A percentile compares a stretch with the other conserved stretches of the same genome.
Evolutionary conservation across 2,888 invertebrate genomes (phyloP).

Genomic region (Melipona bicolor): DNA sequence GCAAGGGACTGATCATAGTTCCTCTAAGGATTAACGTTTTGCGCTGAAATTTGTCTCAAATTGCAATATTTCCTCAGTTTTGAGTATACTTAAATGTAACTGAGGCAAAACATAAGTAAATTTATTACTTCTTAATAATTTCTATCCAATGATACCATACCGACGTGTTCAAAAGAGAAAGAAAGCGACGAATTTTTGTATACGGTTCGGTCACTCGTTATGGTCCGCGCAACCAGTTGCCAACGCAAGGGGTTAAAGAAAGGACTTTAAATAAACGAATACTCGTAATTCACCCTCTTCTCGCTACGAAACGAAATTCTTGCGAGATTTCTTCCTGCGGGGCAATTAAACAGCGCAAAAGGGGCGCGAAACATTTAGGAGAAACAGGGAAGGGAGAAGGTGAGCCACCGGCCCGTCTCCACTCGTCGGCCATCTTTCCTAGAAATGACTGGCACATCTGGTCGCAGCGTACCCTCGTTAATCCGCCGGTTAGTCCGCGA

Average conservation of each 20-base stretch:
- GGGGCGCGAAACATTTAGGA: background rate
- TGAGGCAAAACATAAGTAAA: no score
- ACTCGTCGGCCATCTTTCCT: conserved; percentile 54
- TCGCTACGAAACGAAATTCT: background rate
- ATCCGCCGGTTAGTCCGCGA: conserved; percentile 52
- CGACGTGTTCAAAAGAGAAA: no score
- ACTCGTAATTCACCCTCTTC: background rate
- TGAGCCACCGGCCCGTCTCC: background rate
- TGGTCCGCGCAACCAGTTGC: no score
- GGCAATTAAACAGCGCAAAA: conserved; percentile 31
- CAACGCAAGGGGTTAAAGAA: background rate
- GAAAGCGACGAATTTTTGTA: no score
- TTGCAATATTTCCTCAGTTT: no score
- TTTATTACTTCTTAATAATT: no score
- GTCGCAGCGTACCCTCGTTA: conserved; percentile 55
- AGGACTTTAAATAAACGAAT: background rate
- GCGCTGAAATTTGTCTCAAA: no score
- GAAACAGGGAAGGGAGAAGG: conserved; percentile 12
- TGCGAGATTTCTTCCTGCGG: background rate
- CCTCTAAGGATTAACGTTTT: no score
- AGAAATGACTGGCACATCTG: conserved; percentile 67
- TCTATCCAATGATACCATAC: no score
- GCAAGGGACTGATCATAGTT: no score
- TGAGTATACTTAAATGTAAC: no score
- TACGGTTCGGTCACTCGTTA: no score